phyloP scores from a whole-genome alignment of 2,888 invertebrate genomes.

The Dilophus febrilis region DNA sequence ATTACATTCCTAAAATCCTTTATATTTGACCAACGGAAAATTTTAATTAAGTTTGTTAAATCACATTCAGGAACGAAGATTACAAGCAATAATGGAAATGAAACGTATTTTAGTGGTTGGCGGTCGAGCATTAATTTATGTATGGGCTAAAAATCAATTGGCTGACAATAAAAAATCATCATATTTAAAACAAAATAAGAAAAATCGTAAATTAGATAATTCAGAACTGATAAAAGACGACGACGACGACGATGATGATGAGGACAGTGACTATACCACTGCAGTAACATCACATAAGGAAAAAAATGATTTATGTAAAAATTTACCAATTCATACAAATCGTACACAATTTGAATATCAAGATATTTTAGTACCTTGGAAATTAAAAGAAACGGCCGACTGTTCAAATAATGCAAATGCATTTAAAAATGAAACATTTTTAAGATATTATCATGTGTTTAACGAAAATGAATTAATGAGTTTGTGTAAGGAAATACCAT shows the following conservation, averaged over 20 bases:
- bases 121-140: conserved; percentile 75
- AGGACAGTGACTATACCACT: neutral
- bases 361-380: conserved; percentile 95
- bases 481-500: conserved; percentile 38
- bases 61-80: conserved; percentile 48
- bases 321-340: conserved; percentile 72
- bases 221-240: no score
- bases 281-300: conserved; percentile 5
- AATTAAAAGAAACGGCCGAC: conserved; percentile 36
- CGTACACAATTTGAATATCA: conserved; percentile 76
- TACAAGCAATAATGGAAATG: conserved; percentile 59
- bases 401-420: conserved; percentile 10
- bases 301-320: conserved; percentile 7
- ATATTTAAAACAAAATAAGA: conserved; percentile 46
- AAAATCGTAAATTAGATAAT: no score
- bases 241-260: conserved; percentile 12
- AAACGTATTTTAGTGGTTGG: conserved; percentile 49
- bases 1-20: no score
- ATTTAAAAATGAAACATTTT: conserved; percentile 31
- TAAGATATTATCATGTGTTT: conserved; percentile 90
- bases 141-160: conserved; percentile 89
- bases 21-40: no score
- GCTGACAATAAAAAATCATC: conserved; percentile 45
- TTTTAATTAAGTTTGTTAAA: neutral
- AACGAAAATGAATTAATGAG: conserved; percentile 60